Conservation (phyloP, 1,140 invertebrate species). For the Armadillidium nasatum region DNA sequence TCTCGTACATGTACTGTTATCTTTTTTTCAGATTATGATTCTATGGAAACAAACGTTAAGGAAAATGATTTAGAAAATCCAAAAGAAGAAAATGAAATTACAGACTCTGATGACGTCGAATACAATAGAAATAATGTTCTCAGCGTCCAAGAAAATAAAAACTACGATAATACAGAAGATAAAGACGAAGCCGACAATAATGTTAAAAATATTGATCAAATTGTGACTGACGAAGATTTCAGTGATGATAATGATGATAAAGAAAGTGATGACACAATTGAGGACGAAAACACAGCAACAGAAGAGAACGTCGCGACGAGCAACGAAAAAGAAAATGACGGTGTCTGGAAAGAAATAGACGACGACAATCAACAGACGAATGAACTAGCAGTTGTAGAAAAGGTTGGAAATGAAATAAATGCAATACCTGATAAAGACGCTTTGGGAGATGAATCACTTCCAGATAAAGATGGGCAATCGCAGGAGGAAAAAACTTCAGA, state of each 20-base stretch:
- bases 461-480: conserved; percentile 14
- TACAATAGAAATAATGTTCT: no score
- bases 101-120: no score
- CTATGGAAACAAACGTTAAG: neutral
- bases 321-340: neutral
- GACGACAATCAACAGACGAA: conserved; percentile 9
- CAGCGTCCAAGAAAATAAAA: no score
- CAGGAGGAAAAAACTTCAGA: neutral
- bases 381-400: conserved; percentile 28
- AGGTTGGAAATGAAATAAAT: conserved; percentile 21
- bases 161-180: neutral
- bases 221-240: neutral
- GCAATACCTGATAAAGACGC: conserved; percentile 34
- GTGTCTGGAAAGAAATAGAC: neutral
- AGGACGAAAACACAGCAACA: neutral
- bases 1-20: no score
- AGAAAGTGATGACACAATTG: neutral
- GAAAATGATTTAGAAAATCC: neutral
- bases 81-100: no score
- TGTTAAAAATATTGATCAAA: neutral
- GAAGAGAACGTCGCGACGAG: neutral
- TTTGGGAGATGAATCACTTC: conserved; percentile 34
- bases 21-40: no score
- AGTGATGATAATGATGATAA: neutral
- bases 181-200: neutral